A percentile compares a stretch with the other conserved stretches of the same genome.
Evolutionary conservation across 2,888 invertebrate species (phyloP).

Genomic region (Agelastica alni): DNA sequence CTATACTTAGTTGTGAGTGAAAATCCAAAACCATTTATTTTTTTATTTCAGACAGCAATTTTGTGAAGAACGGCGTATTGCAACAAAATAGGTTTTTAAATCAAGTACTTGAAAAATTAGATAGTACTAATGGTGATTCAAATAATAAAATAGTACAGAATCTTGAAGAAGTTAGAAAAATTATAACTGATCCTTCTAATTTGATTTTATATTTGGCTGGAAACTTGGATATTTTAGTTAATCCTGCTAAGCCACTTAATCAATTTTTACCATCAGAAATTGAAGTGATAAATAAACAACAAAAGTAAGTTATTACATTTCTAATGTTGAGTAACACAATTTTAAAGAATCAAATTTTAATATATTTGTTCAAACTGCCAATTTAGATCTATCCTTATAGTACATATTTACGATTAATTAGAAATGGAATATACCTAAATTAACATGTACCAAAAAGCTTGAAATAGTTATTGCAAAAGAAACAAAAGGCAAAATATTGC

Average conservation of each 20-base stretch:
- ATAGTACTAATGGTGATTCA: constrained; percentile 47
- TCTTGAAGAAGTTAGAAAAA: constrained; percentile 63
- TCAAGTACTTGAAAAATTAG: constrained; percentile 65
- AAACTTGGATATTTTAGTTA: constrained; percentile 67
- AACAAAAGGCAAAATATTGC: too few relatives aligned
- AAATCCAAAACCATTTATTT: too few relatives aligned
- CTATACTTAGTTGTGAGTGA: too few relatives aligned
- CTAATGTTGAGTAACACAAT: too few relatives aligned
- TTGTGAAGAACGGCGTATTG: constrained; percentile 70
- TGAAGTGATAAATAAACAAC: constrained; percentile 23
- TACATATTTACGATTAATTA: too few relatives aligned
- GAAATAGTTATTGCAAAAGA: too few relatives aligned
- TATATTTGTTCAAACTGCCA: too few relatives aligned
- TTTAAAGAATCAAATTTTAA: background rate
- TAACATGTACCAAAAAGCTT: too few relatives aligned
- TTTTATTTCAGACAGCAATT: constrained; percentile 67
- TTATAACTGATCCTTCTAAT: constrained; percentile 65
- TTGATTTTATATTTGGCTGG: constrained; percentile 74
- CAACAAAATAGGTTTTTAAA: constrained; percentile 78
- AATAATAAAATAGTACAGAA: constrained; percentile 59
- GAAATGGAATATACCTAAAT: too few relatives aligned
- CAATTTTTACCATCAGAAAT: constrained; percentile 37
- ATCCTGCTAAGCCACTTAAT: constrained; percentile 53
- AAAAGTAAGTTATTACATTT: constrained; percentile 31
- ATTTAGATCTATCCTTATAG: too few relatives aligned